These are phyloP conservation scores for Antennarius striatus DNA, from an alignment of 2,113 vertebrate species.

Conservation along the genomic window DNA sequence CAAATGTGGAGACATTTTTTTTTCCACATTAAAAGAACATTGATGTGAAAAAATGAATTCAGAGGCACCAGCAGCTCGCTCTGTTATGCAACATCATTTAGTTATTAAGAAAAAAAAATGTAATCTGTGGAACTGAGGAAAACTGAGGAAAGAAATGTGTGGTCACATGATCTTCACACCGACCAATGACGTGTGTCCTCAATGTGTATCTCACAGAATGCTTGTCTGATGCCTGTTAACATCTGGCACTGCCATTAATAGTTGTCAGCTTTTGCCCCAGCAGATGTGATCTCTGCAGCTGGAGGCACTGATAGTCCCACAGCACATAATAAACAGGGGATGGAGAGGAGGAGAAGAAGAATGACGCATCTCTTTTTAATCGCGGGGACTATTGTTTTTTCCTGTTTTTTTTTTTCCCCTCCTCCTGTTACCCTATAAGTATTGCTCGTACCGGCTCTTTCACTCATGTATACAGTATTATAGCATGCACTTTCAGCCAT, in stretches of 20 bases:
- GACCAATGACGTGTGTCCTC: no score
- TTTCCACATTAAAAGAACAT: no score
- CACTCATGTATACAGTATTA: constrained; percentile 76
- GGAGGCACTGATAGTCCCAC: background rate
- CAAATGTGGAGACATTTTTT: no score
- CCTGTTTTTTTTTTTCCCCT: constrained; percentile 9
- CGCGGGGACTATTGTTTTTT: constrained; percentile 47
- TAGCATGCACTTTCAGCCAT: constrained; percentile 76
- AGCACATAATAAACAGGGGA: constrained; percentile 1
- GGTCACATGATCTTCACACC: no score
- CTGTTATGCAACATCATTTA: no score
- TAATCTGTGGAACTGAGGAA: no score
- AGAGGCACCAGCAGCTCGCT: no score
- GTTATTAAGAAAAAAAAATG: no score
- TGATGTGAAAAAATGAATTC: no score
- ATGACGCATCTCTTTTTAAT: constrained; percentile 39
- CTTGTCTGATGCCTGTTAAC: background rate
- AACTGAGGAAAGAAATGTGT: no score
- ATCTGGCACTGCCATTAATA: background rate
- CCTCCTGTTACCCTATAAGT: constrained; percentile 68
- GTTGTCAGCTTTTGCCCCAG: background rate
- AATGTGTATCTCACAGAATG: no score
- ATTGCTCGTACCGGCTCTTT: constrained; percentile 65
- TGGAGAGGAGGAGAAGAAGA: constrained; percentile 18
- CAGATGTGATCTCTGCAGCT: background rate